Percentiles rank a stretch among this genome's conserved stretches.
phyloP scores from a whole-genome alignment of 2,888 invertebrate species.

The Cataglyphis altisquamis region DNA sequence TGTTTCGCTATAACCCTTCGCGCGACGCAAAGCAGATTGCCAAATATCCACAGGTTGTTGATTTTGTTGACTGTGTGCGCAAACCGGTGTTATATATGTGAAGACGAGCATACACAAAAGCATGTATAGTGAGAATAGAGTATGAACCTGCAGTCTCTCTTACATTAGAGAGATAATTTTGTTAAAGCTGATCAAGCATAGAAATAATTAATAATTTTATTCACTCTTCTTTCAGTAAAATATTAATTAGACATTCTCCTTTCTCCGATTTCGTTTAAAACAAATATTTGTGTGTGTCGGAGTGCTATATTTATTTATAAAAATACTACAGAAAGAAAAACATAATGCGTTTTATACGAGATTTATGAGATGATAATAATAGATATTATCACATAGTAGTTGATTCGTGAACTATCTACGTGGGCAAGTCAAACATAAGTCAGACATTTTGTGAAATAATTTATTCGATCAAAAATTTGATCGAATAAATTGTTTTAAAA shows the following conservation, averaged over 20 bases:
- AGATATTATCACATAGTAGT: conserved; percentile 1
- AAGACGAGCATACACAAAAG: conserved; percentile 51
- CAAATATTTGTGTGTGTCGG: background rate
- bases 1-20: conserved; percentile 51
- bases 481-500: no score
- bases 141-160: conserved; percentile 24
- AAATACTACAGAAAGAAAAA: background rate
- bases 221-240: background rate
- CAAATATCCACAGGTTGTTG: conserved; percentile 85
- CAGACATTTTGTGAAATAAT: no score
- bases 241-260: background rate
- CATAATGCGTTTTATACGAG: background rate
- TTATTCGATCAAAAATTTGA: no score
- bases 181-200: background rate
- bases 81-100: conserved; percentile 62
- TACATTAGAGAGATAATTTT: conserved; percentile 12
- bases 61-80: conserved; percentile 76
- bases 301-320: background rate
- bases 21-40: conserved; percentile 80
- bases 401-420: background rate
- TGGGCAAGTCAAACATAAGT: no score
- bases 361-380: conserved; percentile 16
- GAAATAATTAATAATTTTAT: background rate
- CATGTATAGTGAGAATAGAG: conserved; percentile 46
- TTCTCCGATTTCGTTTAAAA: background rate